A percentile compares a stretch with the other conserved stretches of the same genome.
Evolutionary conservation across 2,113 vertebrate genomes (phyloP).

Genomic region (Sorex fumeus): DNA sequence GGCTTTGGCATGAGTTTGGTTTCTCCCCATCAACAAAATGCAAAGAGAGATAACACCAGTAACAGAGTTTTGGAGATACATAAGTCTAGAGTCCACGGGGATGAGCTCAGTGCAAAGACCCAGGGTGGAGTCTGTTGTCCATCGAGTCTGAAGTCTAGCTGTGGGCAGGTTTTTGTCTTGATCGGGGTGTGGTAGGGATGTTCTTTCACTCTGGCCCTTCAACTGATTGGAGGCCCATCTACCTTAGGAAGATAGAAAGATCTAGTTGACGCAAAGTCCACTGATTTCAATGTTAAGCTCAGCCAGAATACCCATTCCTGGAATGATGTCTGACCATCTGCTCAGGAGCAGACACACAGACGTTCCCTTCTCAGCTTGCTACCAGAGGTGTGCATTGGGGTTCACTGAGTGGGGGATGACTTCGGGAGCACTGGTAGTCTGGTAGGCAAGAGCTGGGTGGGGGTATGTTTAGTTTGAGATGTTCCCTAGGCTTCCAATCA

Average conservation of each 20-base stretch:
- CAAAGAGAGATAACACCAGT: too few relatives aligned
- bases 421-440: not conserved
- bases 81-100: too few relatives aligned
- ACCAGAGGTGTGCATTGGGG: not conserved
- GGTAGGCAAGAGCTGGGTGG: not conserved
- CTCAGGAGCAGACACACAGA: too few relatives aligned
- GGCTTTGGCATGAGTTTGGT: not conserved
- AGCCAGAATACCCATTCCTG: not conserved
- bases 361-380: too few relatives aligned
- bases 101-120: not conserved
- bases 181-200: too few relatives aligned
- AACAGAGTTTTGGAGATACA: too few relatives aligned
- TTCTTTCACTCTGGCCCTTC: not conserved
- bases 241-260: not conserved
- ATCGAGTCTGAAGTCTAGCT: not conserved
- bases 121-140: not conserved
- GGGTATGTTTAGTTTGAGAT: not conserved
- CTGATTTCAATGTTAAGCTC: slow-evolving; percentile 7
- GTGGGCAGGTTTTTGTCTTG: not conserved
- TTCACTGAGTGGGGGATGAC: not conserved
- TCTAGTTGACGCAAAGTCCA: not conserved
- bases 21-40: too few relatives aligned
- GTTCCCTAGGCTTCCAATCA: not conserved
- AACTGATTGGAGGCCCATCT: not conserved
- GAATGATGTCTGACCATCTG: not conserved